Evolutionary conservation across 1,140 invertebrate species (phyloP).

Genomic region (Zaprionus nigranus): DNA sequence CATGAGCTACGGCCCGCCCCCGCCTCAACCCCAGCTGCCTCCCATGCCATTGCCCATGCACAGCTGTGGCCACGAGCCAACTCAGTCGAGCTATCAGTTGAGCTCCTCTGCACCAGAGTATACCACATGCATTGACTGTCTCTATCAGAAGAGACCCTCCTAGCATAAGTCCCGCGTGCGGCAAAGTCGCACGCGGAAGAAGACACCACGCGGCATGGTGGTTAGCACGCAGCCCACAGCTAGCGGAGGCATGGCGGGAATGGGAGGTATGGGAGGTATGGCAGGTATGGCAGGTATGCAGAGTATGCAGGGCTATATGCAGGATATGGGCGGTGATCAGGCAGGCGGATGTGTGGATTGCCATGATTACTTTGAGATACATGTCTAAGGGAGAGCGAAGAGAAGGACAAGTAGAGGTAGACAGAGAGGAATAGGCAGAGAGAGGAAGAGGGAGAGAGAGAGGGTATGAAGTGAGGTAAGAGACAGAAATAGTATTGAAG

Average conservation of each 20-base stretch:
- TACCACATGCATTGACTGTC: constrained; percentile 88
- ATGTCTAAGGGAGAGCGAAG: constrained; percentile 63
- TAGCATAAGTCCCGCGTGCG: constrained; percentile 86
- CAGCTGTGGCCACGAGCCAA: constrained; percentile 63
- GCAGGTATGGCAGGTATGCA: constrained; percentile 64
- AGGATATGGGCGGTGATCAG: constrained; percentile 51
- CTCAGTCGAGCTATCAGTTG: constrained; percentile 85
- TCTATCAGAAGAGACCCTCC: constrained; percentile 86
- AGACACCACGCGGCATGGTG: constrained; percentile 67
- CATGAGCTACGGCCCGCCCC: constrained; percentile 39
- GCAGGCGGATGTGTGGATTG: constrained; percentile 80
- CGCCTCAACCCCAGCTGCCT: constrained; percentile 16
- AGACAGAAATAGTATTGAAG: neutral
- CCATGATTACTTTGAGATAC: constrained; percentile 84
- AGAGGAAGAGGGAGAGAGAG: constrained; percentile 1
- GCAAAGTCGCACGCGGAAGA: constrained; percentile 84
- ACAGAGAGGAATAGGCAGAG: neutral
- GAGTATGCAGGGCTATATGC: constrained; percentile 67
- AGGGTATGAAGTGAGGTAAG: neutral
- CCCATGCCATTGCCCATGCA: neutral
- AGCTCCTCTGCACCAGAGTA: constrained; percentile 87
- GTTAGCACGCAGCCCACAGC: constrained; percentile 4
- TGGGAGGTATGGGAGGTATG: constrained; percentile 53
- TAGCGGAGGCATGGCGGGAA: constrained; percentile 6
- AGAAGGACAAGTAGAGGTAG: neutral